Percentiles rank a stretch among this genome's conserved stretches.
Conservation (phyloP, 2,888 invertebrate genomes). For the Tryphoninae sp. region DNA sequence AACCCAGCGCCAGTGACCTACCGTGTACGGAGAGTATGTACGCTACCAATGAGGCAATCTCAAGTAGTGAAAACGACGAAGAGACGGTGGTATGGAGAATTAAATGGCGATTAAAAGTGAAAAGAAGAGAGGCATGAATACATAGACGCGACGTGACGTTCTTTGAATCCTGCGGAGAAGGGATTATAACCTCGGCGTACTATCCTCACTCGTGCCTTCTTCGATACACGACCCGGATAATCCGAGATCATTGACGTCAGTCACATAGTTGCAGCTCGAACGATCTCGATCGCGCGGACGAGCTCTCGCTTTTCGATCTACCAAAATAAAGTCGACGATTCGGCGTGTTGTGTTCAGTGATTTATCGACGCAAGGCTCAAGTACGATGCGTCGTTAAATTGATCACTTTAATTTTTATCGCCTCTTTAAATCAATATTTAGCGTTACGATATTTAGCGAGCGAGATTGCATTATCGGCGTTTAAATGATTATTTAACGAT, state of each 20-base stretch:
- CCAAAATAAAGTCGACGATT: background rate
- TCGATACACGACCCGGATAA: constrained; percentile 61
- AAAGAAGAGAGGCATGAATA: constrained; percentile 31
- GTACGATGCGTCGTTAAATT: background rate
- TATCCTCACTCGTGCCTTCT: constrained; percentile 50
- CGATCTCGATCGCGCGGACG: constrained; percentile 53
- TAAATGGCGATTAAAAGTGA: constrained; percentile 46
- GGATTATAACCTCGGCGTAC: constrained; percentile 41
- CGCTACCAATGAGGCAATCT: constrained; percentile 40
- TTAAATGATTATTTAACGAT: background rate
- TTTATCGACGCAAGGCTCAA: background rate
- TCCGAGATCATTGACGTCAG: constrained; percentile 63
- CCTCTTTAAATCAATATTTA: background rate
- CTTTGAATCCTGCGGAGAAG: constrained; percentile 44
- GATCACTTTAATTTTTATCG: background rate
- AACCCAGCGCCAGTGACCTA: constrained; percentile 73
- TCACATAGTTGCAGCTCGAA: constrained; percentile 65
- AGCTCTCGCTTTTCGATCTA: constrained; percentile 31
- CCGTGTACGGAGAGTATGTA: constrained; percentile 35
- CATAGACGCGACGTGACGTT: background rate
- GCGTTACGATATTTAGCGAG: background rate
- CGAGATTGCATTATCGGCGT: background rate
- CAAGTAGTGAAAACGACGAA: constrained; percentile 53
- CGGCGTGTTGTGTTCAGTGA: background rate
- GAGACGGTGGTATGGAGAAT: constrained; percentile 39